Conservation (phyloP, 2,113 vertebrate genomes). For the Xiphophorus maculatus region DNA sequence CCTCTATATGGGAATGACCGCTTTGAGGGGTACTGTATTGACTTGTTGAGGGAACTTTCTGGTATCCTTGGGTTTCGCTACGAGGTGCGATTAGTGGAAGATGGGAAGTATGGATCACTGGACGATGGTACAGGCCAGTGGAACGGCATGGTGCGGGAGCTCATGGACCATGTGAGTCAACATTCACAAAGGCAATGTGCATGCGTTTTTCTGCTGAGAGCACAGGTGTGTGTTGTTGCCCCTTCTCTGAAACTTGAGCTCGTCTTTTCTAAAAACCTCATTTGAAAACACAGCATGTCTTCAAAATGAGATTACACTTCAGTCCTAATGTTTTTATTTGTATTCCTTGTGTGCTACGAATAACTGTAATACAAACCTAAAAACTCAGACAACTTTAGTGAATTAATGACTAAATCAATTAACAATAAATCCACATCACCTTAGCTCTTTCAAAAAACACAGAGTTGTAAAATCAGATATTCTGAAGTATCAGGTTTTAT, state of each 20-base stretch:
- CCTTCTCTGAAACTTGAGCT: background rate
- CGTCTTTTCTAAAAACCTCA: background rate
- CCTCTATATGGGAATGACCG: constrained; percentile 96
- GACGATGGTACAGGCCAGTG: constrained; percentile 92
- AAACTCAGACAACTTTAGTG: background rate
- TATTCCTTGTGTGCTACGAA: background rate
- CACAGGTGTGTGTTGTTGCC: background rate
- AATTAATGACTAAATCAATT: background rate
- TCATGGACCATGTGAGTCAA: constrained; percentile 95
- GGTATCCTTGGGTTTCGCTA: constrained; percentile 95
- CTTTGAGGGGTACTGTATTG: constrained; percentile 97
- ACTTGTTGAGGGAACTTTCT: constrained; percentile 93
- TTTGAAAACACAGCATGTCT: no score
- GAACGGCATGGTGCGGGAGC: constrained; percentile 98
- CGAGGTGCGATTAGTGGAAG: constrained; percentile 94
- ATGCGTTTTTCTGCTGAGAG: constrained; percentile 2
- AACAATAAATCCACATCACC: background rate
- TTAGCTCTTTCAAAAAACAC: background rate
- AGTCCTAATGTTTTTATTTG: background rate
- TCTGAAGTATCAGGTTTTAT: background rate
- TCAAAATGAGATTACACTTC: no score
- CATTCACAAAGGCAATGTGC: background rate
- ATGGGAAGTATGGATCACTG: constrained; percentile 93
- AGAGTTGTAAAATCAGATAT: background rate
- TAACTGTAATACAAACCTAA: background rate